phyloP scores from a whole-genome alignment of 2,113 vertebrate genomes.

The Pygoscelis adeliae region DNA sequence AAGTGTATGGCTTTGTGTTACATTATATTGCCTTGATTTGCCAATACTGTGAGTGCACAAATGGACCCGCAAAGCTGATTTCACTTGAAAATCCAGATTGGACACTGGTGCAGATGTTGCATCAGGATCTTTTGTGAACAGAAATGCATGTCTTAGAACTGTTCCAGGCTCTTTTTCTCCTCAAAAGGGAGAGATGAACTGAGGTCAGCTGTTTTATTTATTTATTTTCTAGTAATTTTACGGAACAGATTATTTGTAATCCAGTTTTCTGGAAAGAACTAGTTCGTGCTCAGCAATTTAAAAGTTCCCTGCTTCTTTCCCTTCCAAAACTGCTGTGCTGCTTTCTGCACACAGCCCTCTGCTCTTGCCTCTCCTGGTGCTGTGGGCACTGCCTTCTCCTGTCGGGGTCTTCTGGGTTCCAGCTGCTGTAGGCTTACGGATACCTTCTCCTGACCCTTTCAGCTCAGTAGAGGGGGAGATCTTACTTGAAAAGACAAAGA shows the following conservation, averaged over 20 bases:
- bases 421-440: background rate
- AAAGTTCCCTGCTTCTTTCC: background rate
- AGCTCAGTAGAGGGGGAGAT: background rate
- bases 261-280: constrained; percentile 46
- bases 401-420: background rate
- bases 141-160: constrained; percentile 3
- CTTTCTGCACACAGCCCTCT: background rate
- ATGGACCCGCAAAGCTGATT: background rate
- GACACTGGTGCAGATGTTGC: background rate
- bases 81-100: constrained; percentile 1
- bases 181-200: background rate
- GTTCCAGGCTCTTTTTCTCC: constrained; percentile 10
- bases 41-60: background rate
- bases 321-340: background rate
- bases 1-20: constrained; percentile 12
- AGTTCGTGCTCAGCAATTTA: constrained; percentile 7
- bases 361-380: background rate
- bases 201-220: background rate
- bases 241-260: constrained; percentile 51
- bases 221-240: constrained; percentile 39
- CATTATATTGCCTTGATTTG: background rate
- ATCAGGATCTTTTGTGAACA: background rate
- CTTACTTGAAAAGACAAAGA: background rate
- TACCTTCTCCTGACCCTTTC: background rate
- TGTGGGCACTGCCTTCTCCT: background rate